phyloP scores from a whole-genome alignment of 1,140 invertebrate genomes.

The Antheraea mylitta region DNA sequence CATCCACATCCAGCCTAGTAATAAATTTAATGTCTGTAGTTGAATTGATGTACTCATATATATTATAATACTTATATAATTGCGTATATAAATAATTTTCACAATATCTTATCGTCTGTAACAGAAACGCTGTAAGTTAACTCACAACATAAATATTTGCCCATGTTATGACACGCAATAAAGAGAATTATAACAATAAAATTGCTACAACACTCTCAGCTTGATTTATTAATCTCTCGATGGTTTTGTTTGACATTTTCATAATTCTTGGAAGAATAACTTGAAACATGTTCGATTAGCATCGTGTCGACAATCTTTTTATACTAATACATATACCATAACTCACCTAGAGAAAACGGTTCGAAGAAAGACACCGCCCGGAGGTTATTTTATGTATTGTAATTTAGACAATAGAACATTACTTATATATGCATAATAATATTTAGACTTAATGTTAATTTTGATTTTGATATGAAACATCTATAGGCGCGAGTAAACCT shows the following conservation, averaged over 20 bases:
- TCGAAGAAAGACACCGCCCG: constrained; percentile 35
- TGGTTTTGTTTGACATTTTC: constrained; percentile 18
- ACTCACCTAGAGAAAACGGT: constrained; percentile 40
- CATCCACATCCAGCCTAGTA: too few relatives aligned
- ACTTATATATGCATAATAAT: neutral
- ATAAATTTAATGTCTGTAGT: too few relatives aligned
- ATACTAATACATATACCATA: constrained; percentile 16
- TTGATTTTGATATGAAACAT: too few relatives aligned
- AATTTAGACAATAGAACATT: neutral
- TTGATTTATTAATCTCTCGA: constrained; percentile 21
- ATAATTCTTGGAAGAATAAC: constrained; percentile 35
- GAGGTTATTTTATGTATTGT: constrained; percentile 42
- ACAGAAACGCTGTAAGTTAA: neutral
- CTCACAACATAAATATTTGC: neutral
- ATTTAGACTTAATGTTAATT: neutral
- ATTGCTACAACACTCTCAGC: constrained; percentile 8
- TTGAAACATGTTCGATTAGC: constrained; percentile 30
- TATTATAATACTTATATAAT: too few relatives aligned
- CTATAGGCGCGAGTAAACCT: too few relatives aligned
- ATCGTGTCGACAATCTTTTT: constrained; percentile 21
- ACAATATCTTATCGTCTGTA: neutral
- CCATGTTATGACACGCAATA: constrained; percentile 16
- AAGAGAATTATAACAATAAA: neutral
- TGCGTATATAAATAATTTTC: neutral
- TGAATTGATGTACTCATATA: too few relatives aligned